Base-by-base conservation (phyloP, 35 echinoderm and acorn worm species). In the Diadema setosum region DNA sequence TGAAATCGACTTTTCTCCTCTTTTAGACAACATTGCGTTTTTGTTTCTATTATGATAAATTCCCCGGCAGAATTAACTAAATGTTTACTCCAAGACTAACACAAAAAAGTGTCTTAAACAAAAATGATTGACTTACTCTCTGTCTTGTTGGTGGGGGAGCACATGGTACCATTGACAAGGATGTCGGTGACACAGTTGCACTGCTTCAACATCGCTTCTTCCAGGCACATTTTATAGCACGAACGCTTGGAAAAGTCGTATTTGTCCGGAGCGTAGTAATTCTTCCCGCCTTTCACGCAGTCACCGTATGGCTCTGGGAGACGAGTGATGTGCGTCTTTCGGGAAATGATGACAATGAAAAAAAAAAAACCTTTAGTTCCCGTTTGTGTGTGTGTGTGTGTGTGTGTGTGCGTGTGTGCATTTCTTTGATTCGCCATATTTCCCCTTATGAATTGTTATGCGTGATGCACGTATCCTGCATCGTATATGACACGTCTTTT, bases 181-280 rank as follows among this genome's bases (percentile, higher is more conserved):
- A 94, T 43, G 49, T 89, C 87, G 16, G 81, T 85, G 12, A 94
- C 87, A 42, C 92, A 94, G 20, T 39, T 61, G 37, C 92, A 94
- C 1, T 39, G 25, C 15, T 61, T 9, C 5, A 44, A 27, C 65
- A 94, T 26, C 26, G 55, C 59, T 39, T 45, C 23, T 26, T 94
- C 87, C 9, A 84, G 58, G 48, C 92, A 90, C 4, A 49, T 6
- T 31, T 94, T 90, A 2, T 7, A 20, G 34, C 92, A 94, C 2
- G 86, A 43, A 30, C 76, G 80, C 60, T 60, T 16, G 18, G 92
- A 90, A 58, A 85, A 94, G 31, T 82, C 70, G 37, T 56, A 89
- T 39, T 81, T 20, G 5, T 52, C 29, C 8, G 64, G 42, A 7
- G 12, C 34, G 11, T 40, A 61, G 58, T 46, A 30, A 5, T 20